Base-by-base conservation (phyloP, 2,113 vertebrate species). In the Phyllostomus hastatus region DNA sequence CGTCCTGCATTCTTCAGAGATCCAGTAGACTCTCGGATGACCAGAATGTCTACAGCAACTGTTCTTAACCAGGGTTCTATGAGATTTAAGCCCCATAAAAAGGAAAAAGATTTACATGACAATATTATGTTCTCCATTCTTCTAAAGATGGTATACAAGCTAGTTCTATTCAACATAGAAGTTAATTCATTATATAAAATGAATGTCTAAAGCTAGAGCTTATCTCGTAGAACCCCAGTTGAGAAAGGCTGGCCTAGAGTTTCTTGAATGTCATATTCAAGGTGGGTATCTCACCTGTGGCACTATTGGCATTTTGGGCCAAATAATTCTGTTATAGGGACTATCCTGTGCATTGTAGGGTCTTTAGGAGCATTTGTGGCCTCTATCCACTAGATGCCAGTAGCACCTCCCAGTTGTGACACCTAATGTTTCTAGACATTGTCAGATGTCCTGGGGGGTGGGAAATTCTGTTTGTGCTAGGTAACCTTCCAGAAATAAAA, bases 261-360 rank as follows among this genome's bases (percentile, higher is more conserved):
- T 96, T 94, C 75, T 54, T 81, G 5, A 97, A 41, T 90, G 46
- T 97, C 94, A 93, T 9, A 69, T 64, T 85, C 48, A 83, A 95
- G 28, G 26, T 75, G n/a, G 38, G 14, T 92, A 43, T 85, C 38
- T 85, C 19, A 64, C 16, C 66, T 66, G 24, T 90, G 72, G 24
- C 64, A 83, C 33, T 91, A 3, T 82, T 96, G 43, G 76, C 46
- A 89, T 73, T 94, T 82, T 35, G 64, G 54, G 10, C 66, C 80
- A 80, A 67, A 88, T n/a, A 73, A 67, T 78, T 88, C 61, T 88
- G 3, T 50, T 92, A 11, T 75, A 48, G 16, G 31, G 57, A 61
- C 16, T 54, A 26, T 64, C 5, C 4, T 28, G 17, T 64, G 59
- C 33, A 46, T 59, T 96, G 33, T 66, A 90, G 4, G 38, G 59